A percentile compares a stretch with the other conserved stretches of the same genome.
phyloP scores from a whole-genome alignment of 2,113 vertebrate species.

The Apodemus speciosus region DNA sequence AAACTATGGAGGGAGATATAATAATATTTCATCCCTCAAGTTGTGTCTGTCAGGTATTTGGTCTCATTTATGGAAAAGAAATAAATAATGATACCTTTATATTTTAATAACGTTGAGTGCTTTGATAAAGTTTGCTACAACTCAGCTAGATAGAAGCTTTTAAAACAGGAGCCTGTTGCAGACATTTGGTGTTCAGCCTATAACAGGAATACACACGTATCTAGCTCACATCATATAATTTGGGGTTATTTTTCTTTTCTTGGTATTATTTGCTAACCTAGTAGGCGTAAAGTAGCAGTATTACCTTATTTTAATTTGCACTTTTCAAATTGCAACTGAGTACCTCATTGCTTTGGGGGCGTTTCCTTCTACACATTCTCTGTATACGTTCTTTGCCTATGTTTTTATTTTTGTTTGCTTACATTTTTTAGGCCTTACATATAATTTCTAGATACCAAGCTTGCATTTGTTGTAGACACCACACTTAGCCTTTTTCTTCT shows the following conservation, averaged over 20 bases:
- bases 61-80: no score
- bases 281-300: not conserved
- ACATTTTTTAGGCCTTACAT: not conserved
- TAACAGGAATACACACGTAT: not conserved
- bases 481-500: not conserved
- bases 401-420: conserved; percentile 17
- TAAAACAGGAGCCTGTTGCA: not conserved
- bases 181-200: not conserved
- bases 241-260: not conserved
- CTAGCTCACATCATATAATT: not conserved
- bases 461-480: not conserved
- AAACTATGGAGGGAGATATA: no score
- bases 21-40: no score
- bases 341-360: not conserved
- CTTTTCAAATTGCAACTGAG: conserved; percentile 1
- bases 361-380: not conserved
- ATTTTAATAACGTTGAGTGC: no score
- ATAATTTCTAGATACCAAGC: not conserved
- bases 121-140: no score
- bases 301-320: conserved; percentile 17
- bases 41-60: no score
- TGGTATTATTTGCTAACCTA: not conserved
- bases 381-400: not conserved
- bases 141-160: not conserved
- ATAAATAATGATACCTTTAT: no score